Conservation (phyloP, 1,140 invertebrate genomes). For the Penaeus japonicus region DNA sequence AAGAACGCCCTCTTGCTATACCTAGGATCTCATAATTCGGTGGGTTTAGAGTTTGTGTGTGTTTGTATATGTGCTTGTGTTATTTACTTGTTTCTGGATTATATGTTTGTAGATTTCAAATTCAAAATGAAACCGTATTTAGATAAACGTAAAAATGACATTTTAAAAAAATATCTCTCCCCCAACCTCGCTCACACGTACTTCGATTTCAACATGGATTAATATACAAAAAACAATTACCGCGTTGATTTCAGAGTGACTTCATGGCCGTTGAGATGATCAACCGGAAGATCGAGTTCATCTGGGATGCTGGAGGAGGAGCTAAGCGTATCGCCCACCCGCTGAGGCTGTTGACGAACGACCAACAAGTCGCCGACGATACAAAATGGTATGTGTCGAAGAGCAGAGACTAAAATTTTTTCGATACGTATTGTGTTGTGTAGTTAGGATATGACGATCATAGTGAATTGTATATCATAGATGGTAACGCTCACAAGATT, state of each 20-base stretch:
- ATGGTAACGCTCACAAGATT: not conserved
- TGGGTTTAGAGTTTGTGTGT: conserved; percentile 60
- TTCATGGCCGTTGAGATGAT: conserved; percentile 83
- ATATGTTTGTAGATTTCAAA: not conserved
- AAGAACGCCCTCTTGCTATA: conserved; percentile 75
- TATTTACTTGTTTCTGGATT: not conserved
- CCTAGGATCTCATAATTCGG: conserved; percentile 70
- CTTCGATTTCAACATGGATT: too few species aligned
- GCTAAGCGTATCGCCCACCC: conserved; percentile 73
- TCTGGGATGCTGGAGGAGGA: conserved; percentile 81
- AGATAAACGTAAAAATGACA: not conserved
- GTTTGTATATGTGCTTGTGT: not conserved
- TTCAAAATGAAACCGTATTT: too few species aligned
- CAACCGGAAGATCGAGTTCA: conserved; percentile 76
- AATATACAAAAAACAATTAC: not conserved
- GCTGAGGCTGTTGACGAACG: conserved; percentile 66
- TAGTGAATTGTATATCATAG: too few species aligned
- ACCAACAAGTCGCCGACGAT: conserved; percentile 71
- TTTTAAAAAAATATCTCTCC: too few species aligned
- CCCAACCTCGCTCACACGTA: not conserved
- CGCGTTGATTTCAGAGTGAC: conserved; percentile 62
- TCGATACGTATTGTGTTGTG: not conserved
- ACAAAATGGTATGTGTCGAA: conserved; percentile 78
- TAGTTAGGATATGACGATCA: too few species aligned
- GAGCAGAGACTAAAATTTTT: conserved; percentile 69